phyloP scores from a whole-genome alignment of 2,113 vertebrate genomes.

The Centropus bengalensis region DNA sequence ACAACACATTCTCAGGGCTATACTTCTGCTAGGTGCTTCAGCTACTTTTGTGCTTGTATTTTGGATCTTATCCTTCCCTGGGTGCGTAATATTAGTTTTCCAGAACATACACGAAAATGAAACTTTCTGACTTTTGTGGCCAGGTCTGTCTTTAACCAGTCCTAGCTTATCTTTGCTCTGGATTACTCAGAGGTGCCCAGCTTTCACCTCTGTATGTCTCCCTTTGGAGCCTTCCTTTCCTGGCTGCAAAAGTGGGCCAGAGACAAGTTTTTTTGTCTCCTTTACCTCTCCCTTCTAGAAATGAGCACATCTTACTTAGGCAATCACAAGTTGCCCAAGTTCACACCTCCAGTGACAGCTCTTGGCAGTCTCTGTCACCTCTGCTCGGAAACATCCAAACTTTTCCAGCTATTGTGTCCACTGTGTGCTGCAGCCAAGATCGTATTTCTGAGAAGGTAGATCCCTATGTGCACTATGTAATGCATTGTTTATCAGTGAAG shows the following conservation, averaged over 20 bases:
- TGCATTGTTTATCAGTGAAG: neutral
- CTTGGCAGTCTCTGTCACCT: neutral
- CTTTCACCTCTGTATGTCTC: neutral
- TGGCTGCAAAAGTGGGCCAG: neutral
- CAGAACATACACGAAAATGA: neutral
- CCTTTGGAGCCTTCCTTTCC: neutral
- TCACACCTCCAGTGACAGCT: neutral
- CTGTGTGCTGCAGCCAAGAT: neutral
- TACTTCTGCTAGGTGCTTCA: neutral
- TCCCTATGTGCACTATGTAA: neutral
- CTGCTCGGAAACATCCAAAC: neutral
- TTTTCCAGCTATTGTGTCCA: neutral
- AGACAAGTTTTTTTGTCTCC: neutral
- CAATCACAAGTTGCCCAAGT: neutral
- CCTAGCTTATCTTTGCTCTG: neutral
- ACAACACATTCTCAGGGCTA: neutral
- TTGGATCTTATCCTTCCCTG: neutral
- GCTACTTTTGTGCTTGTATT: neutral
- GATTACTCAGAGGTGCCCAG: neutral
- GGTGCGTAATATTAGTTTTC: neutral
- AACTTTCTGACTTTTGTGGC: neutral
- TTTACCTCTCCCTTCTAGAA: neutral
- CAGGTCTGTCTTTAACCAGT: neutral
- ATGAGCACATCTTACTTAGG: neutral
- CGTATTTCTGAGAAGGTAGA: neutral